These are phyloP conservation scores for Shinisaurus crocodilurus DNA, from an alignment of 2,113 vertebrate genomes.

Conservation along the genomic window DNA sequence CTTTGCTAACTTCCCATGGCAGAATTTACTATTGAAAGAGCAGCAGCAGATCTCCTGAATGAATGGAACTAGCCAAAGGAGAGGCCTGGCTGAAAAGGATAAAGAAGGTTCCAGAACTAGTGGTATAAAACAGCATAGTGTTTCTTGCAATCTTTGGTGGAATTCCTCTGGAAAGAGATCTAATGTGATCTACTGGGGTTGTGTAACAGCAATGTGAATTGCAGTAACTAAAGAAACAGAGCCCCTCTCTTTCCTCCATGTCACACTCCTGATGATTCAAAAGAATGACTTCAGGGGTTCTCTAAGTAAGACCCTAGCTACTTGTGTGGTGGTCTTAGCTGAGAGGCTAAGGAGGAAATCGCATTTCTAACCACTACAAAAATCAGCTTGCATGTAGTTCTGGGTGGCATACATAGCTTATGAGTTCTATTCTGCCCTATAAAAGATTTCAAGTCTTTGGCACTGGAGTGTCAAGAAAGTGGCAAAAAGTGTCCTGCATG, in stretches of 20 bases:
- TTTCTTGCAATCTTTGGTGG: background rate
- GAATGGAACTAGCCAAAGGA: background rate
- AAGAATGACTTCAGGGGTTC: background rate
- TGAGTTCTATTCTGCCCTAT: slow-evolving; percentile 6
- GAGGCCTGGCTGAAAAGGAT: background rate
- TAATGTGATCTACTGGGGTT: background rate
- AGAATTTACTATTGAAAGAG: background rate
- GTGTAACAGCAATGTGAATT: background rate
- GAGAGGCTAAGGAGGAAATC: slow-evolving; percentile 35
- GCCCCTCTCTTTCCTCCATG: no score
- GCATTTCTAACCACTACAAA: slow-evolving; percentile 44
- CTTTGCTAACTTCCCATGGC: background rate
- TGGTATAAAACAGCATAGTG: background rate
- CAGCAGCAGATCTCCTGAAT: background rate
- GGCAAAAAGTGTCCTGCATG: slow-evolving; percentile 68
- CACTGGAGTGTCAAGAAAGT: slow-evolving; percentile 53
- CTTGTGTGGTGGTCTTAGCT: slow-evolving; percentile 19
- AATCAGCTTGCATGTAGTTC: no score
- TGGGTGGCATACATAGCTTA: slow-evolving; percentile 33
- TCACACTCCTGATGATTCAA: background rate
- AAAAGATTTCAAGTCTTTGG: slow-evolving; percentile 65
- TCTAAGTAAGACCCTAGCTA: background rate
- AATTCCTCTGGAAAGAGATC: background rate
- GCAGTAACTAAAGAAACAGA: background rate
- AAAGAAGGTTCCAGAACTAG: background rate